Conservation (phyloP, 2,888 invertebrate genomes). For the Melinaea menophilus region DNA sequence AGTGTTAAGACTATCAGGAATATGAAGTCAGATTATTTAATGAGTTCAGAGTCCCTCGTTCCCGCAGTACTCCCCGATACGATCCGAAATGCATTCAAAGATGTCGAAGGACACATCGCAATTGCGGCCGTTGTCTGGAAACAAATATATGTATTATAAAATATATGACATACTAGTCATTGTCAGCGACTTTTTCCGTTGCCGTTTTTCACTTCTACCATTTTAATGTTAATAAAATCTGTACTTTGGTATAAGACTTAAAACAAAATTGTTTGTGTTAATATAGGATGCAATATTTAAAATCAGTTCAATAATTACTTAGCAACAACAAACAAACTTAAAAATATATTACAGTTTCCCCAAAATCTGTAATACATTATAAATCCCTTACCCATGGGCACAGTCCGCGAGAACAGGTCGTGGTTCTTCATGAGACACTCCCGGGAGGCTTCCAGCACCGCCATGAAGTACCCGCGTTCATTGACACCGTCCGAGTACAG, state of each 20-base stretch:
- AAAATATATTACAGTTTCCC: too few relatives aligned
- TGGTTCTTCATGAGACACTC: constrained; percentile 81
- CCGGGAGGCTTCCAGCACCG: constrained; percentile 83
- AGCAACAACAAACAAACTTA: too few relatives aligned
- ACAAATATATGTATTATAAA: constrained; percentile 22
- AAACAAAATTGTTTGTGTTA: too few relatives aligned
- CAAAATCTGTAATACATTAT: too few relatives aligned
- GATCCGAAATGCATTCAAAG: constrained; percentile 88
- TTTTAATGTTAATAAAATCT: too few relatives aligned
- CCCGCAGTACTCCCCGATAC: constrained; percentile 85
- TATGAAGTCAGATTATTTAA: constrained; percentile 4
- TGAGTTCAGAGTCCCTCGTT: constrained; percentile 54
- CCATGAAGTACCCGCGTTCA: constrained; percentile 86
- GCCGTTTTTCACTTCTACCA: too few relatives aligned
- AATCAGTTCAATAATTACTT: too few relatives aligned
- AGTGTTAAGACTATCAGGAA: background rate
- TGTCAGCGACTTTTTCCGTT: too few relatives aligned
- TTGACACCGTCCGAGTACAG: constrained; percentile 88
- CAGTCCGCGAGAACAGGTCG: constrained; percentile 66
- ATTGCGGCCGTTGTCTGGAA: constrained; percentile 82
- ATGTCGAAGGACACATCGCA: constrained; percentile 88
- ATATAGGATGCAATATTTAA: too few relatives aligned
- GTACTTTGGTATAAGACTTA: too few relatives aligned
- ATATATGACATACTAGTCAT: too few relatives aligned
- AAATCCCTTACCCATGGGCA: constrained; percentile 62